Conservation (phyloP, 2,113 vertebrate species). For the Seriola quinqueradiata region DNA sequence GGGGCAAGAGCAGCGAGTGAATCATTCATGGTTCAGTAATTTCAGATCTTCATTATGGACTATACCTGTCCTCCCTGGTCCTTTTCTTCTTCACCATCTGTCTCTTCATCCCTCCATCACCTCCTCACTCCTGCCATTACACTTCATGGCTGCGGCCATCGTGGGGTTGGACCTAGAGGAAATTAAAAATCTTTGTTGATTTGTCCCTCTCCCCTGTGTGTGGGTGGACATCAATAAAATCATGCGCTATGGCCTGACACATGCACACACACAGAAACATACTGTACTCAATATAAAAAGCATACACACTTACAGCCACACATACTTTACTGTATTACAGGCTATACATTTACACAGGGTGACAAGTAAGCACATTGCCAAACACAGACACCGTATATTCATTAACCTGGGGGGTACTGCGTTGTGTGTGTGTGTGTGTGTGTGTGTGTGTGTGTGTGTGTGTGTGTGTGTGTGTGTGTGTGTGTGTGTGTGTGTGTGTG, state of each 20-base stretch:
- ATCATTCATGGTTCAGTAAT: conserved; percentile 57
- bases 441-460: neutral
- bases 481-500: neutral
- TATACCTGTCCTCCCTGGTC: conserved; percentile 22
- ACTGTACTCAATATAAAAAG: conserved; percentile 27
- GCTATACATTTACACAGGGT: conserved; percentile 32
- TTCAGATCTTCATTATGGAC: conserved; percentile 42
- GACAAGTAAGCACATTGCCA: neutral
- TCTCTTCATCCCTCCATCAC: conserved; percentile 10
- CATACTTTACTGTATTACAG: neutral
- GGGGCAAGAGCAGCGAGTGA: conserved; percentile 12
- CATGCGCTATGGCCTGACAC: conserved; percentile 41
- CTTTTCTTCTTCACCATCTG: conserved; percentile 21
- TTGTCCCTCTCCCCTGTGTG: conserved; percentile 37
- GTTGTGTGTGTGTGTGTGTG: neutral
- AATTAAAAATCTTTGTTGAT: conserved; percentile 74
- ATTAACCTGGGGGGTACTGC: conserved; percentile 41
- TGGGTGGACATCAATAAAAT: conserved; percentile 59
- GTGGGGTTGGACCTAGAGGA: conserved; percentile 59
- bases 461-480: neutral
- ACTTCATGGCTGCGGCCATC: conserved; percentile 46
- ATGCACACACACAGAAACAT: conserved; percentile 18
- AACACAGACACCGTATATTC: conserved; percentile 21
- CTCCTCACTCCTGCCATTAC: conserved; percentile 45
- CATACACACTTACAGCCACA: conserved; percentile 1